These are phyloP conservation scores for Murina feae DNA, from an alignment of 2,113 vertebrate species.

Conservation along the genomic window DNA sequence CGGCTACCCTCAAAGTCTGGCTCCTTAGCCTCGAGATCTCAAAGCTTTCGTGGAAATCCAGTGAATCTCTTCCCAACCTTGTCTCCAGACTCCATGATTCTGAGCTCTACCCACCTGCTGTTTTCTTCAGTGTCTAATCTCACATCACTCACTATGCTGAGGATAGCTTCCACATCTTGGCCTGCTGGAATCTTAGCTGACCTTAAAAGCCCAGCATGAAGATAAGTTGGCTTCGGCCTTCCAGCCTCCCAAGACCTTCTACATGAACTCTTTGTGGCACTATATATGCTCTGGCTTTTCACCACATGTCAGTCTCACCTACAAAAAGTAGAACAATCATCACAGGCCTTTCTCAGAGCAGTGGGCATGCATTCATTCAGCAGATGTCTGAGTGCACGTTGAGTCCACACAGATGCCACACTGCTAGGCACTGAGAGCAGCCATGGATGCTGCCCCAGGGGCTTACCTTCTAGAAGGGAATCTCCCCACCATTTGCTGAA, in stretches of 20 bases:
- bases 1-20: not conserved
- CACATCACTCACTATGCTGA: not conserved
- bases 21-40: not conserved
- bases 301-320: not conserved
- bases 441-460: not conserved
- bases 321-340: not conserved
- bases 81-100: not conserved
- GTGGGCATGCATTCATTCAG: not conserved
- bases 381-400: not conserved
- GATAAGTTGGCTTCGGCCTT: not conserved
- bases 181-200: not conserved
- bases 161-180: not conserved
- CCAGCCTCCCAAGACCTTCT: not conserved
- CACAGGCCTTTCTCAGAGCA: not conserved
- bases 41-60: not conserved
- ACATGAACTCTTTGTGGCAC: not conserved
- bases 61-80: not conserved
- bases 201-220: constrained; percentile 1
- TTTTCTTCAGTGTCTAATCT: not conserved
- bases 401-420: fast-evolving
- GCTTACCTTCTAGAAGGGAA: not conserved
- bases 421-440: not conserved
- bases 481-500: not conserved
- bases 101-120: not conserved
- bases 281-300: not conserved